phyloP scores from a whole-genome alignment of 30 jellyfish, hydroid and myxozoan species.

The Hydractinia echinata region DNA sequence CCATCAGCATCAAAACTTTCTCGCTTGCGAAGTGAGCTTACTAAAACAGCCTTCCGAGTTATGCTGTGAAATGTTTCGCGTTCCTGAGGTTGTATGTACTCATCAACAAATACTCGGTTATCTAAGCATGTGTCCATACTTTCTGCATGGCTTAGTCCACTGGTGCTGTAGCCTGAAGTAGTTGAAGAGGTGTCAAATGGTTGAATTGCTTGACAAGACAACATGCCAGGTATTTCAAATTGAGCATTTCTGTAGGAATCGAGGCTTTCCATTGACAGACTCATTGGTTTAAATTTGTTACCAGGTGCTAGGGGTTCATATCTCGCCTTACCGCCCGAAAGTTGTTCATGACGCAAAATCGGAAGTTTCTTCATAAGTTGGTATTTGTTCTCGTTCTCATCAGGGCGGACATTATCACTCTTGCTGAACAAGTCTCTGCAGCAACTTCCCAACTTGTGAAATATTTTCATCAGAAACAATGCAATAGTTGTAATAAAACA shows the following conservation, averaged over 20 bases:
- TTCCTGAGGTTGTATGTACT: constrained; percentile 24
- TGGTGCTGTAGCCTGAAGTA: constrained; percentile 36
- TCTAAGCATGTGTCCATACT: constrained; percentile 1
- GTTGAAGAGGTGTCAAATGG: constrained; percentile 25
- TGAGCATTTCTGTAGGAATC: constrained; percentile 13
- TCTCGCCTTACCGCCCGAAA: background rate
- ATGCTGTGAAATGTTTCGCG: background rate
- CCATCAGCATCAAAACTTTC: background rate
- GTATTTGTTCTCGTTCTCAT: constrained; percentile 1
- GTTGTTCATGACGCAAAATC: constrained; percentile 16
- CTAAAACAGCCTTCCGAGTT: background rate
- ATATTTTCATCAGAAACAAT: background rate
- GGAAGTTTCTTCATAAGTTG: background rate
- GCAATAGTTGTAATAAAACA: background rate
- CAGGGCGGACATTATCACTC: background rate
- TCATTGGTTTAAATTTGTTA: background rate
- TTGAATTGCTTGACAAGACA: constrained; percentile 26
- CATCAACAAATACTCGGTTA: constrained; percentile 17
- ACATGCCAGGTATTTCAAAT: constrained; percentile 48
- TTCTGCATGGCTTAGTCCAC: constrained; percentile 34
- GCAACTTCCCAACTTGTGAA: background rate
- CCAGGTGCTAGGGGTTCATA: background rate
- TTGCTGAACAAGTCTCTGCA: background rate
- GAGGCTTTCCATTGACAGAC: constrained; percentile 33
- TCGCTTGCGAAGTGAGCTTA: background rate